These are phyloP conservation scores for Bedellia somnulentella DNA, from an alignment of 2,888 invertebrate species.

Conservation along the genomic window DNA sequence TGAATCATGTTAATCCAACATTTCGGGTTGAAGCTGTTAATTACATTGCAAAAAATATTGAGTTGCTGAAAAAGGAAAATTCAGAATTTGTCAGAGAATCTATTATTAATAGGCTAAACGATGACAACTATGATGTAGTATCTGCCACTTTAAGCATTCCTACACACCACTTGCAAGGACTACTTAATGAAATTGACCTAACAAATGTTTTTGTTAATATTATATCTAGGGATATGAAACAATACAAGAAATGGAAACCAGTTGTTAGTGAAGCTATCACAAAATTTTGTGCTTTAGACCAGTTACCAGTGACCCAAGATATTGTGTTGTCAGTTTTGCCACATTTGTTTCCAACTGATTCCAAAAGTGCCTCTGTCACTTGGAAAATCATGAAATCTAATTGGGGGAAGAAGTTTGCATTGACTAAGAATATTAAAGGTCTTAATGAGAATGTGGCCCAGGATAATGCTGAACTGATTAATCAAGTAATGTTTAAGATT, in stretches of 20 bases:
- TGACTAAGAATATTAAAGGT: slow-evolving; percentile 17
- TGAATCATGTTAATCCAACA: slow-evolving; percentile 70
- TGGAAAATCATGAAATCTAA: slow-evolving; percentile 31
- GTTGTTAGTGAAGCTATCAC: slow-evolving; percentile 36
- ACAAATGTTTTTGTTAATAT: slow-evolving; percentile 52
- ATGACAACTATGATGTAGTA: slow-evolving; percentile 68
- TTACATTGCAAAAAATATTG: slow-evolving; percentile 60
- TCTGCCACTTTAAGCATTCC: slow-evolving; percentile 52
- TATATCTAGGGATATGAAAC: slow-evolving; percentile 27
- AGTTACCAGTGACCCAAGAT: slow-evolving; percentile 52
- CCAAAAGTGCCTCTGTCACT: slow-evolving; percentile 23
- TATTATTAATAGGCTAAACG: slow-evolving; percentile 66
- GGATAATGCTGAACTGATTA: slow-evolving; percentile 21
- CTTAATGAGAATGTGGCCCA: slow-evolving; percentile 16
- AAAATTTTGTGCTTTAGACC: slow-evolving; percentile 43
- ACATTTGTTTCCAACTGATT: slow-evolving; percentile 60
- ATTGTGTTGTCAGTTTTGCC: slow-evolving; percentile 64
- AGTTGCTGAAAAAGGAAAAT: slow-evolving; percentile 47
- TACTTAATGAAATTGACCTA: slow-evolving; percentile 43
- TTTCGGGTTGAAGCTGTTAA: slow-evolving; percentile 69
- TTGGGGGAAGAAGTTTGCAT: slow-evolving; percentile 33
- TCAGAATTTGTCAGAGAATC: slow-evolving; percentile 65
- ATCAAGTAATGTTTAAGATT: slow-evolving; percentile 26
- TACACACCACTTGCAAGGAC: slow-evolving; percentile 23
- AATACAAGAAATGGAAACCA: slow-evolving; percentile 32